Conservation (phyloP, 2,797 vertebrate genomes). For the Champsocephalus gunnari region DNA sequence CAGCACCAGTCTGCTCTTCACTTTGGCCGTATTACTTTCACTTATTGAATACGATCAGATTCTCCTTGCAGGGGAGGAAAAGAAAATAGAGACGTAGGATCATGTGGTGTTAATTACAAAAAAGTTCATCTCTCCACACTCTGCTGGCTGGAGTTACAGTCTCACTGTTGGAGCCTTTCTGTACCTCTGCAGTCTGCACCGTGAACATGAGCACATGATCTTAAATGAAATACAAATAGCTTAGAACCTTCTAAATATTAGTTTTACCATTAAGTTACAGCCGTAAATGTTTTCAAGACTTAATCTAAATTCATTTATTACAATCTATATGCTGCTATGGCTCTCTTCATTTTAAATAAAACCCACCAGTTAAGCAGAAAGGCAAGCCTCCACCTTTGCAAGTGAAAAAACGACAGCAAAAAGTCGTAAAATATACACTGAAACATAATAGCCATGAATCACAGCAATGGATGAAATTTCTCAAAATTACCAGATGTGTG, state of each 20-base stretch:
- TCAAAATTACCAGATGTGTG: not conserved
- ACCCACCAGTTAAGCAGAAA: not conserved
- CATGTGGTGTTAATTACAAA: slow-evolving; percentile 58
- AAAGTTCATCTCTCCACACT: slow-evolving; percentile 52
- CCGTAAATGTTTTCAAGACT: not conserved
- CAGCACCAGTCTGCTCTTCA: slow-evolving; percentile 23
- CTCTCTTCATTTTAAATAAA: not conserved
- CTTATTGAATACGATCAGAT: slow-evolving; percentile 68
- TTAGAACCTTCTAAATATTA: not conserved
- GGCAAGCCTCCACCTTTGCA: not conserved
- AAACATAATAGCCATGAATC: not conserved
- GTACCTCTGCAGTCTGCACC: slow-evolving; percentile 22
- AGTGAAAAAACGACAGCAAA: not conserved
- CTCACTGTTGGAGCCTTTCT: slow-evolving; percentile 42
- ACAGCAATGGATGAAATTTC: not conserved
- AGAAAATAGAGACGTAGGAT: slow-evolving; percentile 60
- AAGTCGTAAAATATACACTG: not conserved
- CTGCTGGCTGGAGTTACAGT: slow-evolving; percentile 41
- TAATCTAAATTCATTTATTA: not conserved
- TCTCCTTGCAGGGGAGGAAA: slow-evolving; percentile 66
- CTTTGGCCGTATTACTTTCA: slow-evolving; percentile 61
- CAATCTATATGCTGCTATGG: not conserved
- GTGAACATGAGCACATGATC: not conserved
- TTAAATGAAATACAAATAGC: not conserved
- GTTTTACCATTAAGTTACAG: not conserved